Percentiles rank a stretch among this genome's conserved stretches.
These are phyloP conservation scores for Spinus olivaceus DNA, from an alignment of 2,797 vertebrate species.

Conservation along the genomic window DNA sequence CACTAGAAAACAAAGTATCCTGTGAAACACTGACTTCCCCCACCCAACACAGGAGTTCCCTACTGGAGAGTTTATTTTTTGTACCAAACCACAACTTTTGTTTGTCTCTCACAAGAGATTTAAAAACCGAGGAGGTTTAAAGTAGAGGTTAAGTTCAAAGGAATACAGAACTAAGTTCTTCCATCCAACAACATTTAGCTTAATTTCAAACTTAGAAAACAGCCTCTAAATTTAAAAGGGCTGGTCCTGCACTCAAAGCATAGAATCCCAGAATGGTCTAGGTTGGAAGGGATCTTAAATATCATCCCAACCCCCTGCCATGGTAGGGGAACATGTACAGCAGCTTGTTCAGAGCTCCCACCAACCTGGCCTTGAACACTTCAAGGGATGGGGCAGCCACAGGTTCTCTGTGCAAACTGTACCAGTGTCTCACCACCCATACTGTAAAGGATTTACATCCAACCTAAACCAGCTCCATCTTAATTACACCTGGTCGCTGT, in stretches of 20 bases:
- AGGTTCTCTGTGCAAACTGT: neutral
- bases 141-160: neutral
- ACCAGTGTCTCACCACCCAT: neutral
- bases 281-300: neutral
- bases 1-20: neutral
- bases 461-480: rapidly evolving
- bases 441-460: rapidly evolving
- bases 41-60: neutral
- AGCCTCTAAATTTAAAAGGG: neutral
- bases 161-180: rapidly evolving
- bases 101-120: rapidly evolving
- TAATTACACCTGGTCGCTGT: neutral
- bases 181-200: neutral
- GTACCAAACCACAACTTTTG: neutral
- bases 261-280: rapidly evolving
- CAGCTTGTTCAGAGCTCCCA: neutral
- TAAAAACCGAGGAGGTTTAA: neutral
- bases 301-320: rapidly evolving
- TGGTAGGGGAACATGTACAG: rapidly evolving
- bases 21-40: neutral
- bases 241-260: neutral
- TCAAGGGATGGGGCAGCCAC: neutral
- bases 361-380: too few species aligned
- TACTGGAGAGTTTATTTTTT: neutral
- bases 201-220: neutral